Base-by-base conservation (phyloP, 2,113 vertebrate species). In the Cyprinodon tularosa region DNA sequence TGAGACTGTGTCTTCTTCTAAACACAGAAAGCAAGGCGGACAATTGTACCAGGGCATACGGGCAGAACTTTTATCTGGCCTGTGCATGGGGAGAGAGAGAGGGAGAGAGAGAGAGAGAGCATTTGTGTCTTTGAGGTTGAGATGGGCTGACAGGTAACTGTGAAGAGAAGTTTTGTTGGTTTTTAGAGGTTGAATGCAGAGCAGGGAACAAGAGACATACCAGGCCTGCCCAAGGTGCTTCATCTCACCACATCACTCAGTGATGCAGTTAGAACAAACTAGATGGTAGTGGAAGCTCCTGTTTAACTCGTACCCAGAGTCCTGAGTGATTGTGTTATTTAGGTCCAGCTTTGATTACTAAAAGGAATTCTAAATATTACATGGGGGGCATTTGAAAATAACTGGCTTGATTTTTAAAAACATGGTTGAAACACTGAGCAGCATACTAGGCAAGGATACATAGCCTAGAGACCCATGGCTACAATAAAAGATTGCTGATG, bases 131-230 rank as follows among this genome's bases (percentile, higher is more conserved):
- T 83, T 87, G 89, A 87, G 74, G 40, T 64, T 84, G 74, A 90
- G 82, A 62, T 62, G 75, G 80, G 83, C 86, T 91, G 90, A 90
- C 90, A 85, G 80, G 81, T 68, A 74, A 73, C 81, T 74, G 84
- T 78, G 74, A 87, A 77, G 80, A 80, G 50, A 79, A 74, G 76
- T 71, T 81, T 78, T 84, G 88, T 88, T 77, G 71, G 77, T 77
- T 89, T 70, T 86, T 81, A 84, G 70, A 69, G 72, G 74, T 61
- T 73, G 86, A 74, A 72, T 82, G 77, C 79, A 80, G 81, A 84
- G 77, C 76, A 86, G 84, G 73, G 2, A 29, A 72, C 63, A 57
- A 81, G 68, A 88, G 74, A 79, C 69, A 68, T 68, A 53, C 40
- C 50, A 45, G 74, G 66, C 72, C 73, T 60, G 80, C 77, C 47